Evolutionary conservation across 2,113 vertebrate genomes (phyloP).

Genomic region (Grus americana): DNA sequence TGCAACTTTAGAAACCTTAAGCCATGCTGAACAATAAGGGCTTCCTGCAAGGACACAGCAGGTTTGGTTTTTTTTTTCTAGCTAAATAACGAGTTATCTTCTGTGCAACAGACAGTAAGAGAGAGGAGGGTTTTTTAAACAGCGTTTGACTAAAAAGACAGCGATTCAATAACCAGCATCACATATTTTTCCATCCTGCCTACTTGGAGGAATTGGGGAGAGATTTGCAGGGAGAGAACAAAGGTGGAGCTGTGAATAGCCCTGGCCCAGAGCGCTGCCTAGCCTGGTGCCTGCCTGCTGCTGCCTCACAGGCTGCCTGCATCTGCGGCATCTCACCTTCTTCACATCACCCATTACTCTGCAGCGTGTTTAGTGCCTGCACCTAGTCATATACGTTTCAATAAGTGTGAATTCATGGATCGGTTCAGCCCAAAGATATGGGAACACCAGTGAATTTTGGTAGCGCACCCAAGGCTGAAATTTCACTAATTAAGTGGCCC

Average conservation of each 20-base stretch:
- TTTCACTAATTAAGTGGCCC: background rate
- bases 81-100: background rate
- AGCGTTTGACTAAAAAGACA: background rate
- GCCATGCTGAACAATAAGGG: background rate
- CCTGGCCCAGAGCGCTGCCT: background rate
- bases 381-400: accelerated
- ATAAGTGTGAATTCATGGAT: background rate
- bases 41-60: background rate
- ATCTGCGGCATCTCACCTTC: background rate
- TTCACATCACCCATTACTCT: background rate
- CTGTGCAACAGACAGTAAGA: background rate
- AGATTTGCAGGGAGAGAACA: background rate
- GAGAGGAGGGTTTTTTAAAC: background rate
- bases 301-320: background rate
- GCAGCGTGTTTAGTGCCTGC: background rate
- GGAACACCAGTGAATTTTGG: background rate
- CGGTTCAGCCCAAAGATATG: background rate
- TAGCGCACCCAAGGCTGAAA: background rate
- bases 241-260: background rate
- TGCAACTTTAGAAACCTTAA: background rate
- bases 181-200: background rate
- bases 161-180: background rate
- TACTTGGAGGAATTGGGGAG: background rate
- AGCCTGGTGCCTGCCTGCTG: background rate
- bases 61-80: background rate